These are phyloP conservation scores for Camponotus pennsylvanicus DNA, from an alignment of 1,140 invertebrate genomes.

Conservation along the genomic window DNA sequence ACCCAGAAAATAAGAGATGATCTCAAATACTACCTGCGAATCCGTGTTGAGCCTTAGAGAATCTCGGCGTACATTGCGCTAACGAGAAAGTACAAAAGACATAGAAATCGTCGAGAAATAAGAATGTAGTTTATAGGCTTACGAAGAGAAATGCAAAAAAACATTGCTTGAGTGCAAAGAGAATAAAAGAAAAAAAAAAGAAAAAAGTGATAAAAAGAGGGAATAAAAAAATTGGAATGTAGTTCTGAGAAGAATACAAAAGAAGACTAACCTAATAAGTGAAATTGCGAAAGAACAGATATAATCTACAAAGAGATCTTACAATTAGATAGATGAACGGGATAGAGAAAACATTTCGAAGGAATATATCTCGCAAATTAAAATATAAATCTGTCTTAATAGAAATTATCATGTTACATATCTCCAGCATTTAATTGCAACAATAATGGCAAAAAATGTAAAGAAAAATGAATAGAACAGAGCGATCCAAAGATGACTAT, in stretches of 20 bases:
- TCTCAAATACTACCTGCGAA: constrained; percentile 37
- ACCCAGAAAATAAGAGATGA: constrained; percentile 62
- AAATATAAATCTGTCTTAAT: constrained; percentile 10
- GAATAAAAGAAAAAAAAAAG: neutral
- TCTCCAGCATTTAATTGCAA: constrained; percentile 7
- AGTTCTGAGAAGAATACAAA: constrained; percentile 11
- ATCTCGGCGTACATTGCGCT: constrained; percentile 20
- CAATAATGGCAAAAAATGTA: constrained; percentile 3
- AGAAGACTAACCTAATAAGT: constrained; percentile 16
- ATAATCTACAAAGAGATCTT: constrained; percentile 27
- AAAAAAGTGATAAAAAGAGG: neutral
- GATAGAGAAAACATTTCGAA: neutral
- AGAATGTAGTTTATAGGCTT: constrained; percentile 71
- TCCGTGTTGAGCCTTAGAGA: constrained; percentile 32
- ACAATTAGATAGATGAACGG: neutral
- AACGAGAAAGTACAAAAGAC: constrained; percentile 50
- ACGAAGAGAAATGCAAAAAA: neutral
- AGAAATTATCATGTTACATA: constrained; percentile 31
- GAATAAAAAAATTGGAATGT: neutral
- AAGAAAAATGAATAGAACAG: constrained; percentile 36
- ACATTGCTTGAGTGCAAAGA: constrained; percentile 29
- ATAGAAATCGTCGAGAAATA: constrained; percentile 56
- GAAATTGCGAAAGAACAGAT: constrained; percentile 29
- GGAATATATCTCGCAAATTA: neutral
- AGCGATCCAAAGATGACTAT: neutral